These are phyloP conservation scores for Pseudochirops cupreus DNA, from an alignment of 2,797 vertebrate genomes.

Conservation along the genomic window DNA sequence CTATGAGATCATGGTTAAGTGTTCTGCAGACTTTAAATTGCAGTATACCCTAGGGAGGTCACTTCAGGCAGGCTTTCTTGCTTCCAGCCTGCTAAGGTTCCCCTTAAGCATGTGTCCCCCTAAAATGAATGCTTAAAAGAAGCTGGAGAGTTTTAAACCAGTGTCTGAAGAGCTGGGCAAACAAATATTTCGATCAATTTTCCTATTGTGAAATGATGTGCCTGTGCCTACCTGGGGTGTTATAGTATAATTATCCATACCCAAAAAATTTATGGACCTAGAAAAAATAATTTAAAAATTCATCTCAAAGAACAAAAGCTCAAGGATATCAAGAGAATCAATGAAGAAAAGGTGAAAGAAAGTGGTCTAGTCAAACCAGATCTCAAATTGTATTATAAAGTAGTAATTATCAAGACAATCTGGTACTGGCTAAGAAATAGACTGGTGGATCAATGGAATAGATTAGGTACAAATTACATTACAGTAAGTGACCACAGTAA, in stretches of 20 bases:
- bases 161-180: neutral
- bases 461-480: neutral
- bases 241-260: constrained; percentile 3
- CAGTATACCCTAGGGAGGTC: neutral
- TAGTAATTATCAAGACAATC: no score
- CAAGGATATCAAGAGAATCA: neutral
- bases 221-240: neutral
- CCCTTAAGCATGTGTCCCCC: neutral
- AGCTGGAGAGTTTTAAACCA: neutral
- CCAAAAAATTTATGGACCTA: no score
- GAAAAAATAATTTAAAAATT: neutral
- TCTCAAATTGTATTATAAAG: no score
- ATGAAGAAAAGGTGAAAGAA: neutral
- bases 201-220: neutral
- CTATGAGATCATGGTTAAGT: neutral
- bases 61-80: neutral
- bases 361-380: no score
- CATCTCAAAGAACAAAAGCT: neutral
- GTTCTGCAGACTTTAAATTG: neutral
- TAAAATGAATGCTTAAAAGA: neutral
- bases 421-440: neutral
- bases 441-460: neutral
- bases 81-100: neutral
- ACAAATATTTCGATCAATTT: neutral
- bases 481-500: neutral